phyloP scores from a whole-genome alignment of 2,113 vertebrate species.

The Pandion haliaetus region DNA sequence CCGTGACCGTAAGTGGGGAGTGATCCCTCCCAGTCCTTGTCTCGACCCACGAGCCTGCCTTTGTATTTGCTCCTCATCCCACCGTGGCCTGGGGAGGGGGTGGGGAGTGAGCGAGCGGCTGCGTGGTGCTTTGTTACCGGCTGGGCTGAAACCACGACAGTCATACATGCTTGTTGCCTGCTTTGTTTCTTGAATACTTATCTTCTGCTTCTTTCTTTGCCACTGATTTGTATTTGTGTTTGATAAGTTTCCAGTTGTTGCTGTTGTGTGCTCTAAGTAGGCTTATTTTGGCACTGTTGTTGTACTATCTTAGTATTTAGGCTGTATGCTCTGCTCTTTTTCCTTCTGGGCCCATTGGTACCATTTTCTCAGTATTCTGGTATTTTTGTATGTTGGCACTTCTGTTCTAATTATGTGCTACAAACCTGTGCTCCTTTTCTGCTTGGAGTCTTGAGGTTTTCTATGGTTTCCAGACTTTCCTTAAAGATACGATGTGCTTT shows the following conservation, averaged over 20 bases:
- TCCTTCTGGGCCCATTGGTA: neutral
- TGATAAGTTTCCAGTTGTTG: neutral
- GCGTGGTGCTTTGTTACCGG: too few species aligned
- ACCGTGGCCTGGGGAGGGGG: too few species aligned
- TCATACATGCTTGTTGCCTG: neutral
- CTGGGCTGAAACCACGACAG: too few species aligned
- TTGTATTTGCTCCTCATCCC: too few species aligned
- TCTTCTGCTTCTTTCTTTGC: neutral
- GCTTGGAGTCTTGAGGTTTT: neutral
- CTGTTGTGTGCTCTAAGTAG: neutral
- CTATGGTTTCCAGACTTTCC: neutral
- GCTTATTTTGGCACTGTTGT: neutral
- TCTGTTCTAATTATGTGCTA: neutral
- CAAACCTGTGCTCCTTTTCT: neutral
- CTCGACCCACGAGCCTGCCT: too few species aligned
- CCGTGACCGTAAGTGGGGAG: too few species aligned
- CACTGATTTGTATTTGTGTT: neutral
- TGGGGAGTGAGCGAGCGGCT: too few species aligned
- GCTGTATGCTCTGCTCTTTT: neutral
- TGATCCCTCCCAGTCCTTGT: too few species aligned
- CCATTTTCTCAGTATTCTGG: neutral
- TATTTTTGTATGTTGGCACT: neutral
- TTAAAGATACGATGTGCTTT: neutral
- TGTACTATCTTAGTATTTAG: neutral
- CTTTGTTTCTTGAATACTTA: neutral